These are phyloP conservation scores for Dromius quadrimaculatus DNA, from an alignment of 2,888 invertebrate genomes.

Conservation along the genomic window DNA sequence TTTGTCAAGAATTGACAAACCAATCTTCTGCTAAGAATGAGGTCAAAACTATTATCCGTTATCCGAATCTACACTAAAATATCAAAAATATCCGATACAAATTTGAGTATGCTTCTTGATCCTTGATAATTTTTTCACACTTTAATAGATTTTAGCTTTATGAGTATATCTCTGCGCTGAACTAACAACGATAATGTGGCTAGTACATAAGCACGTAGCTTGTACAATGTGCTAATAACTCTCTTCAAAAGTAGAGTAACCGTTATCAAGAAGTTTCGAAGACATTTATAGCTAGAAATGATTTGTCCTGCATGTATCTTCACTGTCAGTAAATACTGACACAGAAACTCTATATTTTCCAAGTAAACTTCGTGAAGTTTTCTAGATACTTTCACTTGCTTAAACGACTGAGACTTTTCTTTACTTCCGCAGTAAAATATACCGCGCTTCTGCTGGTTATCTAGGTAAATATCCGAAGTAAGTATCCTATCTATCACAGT, in stretches of 20 bases:
- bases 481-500: no score
- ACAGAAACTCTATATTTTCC: conserved; percentile 39
- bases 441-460: no score
- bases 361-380: conserved; percentile 28
- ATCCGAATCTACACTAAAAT: no score
- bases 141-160: no score
- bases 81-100: no score
- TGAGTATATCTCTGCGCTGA: conserved; percentile 16
- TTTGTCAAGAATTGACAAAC: no score
- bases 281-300: conserved; percentile 30
- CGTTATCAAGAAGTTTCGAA: conserved; percentile 33
- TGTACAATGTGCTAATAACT: conserved; percentile 19
- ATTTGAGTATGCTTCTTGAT: no score
- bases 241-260: conserved; percentile 26
- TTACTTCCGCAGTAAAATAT: conserved; percentile 32
- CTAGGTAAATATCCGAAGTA: no score
- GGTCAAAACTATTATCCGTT: no score
- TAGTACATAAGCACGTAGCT: conserved; percentile 41
- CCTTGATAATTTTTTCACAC: no score
- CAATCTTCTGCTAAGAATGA: no score
- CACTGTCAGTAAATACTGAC: conserved; percentile 39
- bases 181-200: conserved; percentile 38
- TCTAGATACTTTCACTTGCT: conserved; percentile 29
- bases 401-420: not conserved
- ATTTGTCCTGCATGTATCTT: conserved; percentile 29